Base-by-base conservation (phyloP, 2,888 invertebrate genomes). In the Nymphalis c-album region DNA sequence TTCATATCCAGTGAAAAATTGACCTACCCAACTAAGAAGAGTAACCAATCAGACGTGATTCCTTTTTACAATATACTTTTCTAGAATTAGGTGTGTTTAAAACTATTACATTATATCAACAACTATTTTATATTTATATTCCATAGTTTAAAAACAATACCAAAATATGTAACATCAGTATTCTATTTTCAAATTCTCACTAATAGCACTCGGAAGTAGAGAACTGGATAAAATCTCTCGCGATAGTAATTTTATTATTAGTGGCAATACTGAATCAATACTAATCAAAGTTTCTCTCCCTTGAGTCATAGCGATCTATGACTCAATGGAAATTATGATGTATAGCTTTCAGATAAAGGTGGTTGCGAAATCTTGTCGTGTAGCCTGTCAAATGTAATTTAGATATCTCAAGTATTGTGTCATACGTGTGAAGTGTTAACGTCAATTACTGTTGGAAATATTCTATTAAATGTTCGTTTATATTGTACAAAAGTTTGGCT, bases 261-360 rank as follows among this genome's bases (percentile, higher is more conserved):
- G 53, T 48, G 48, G 17, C 18, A 53, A 50, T 26, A 26, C n/a
- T n/a, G 35, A 35, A 59, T 51, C 17, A 45, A 45, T 26, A 35
- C 16, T 22, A 48, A 48, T 35, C 40, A 58, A 58, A 35, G 47
- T 50, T 7, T 53, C 13, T 40, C 17, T 64, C 48, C 16, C 46
- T 59, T 65, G 65, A 60, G 46, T 65, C 65, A 64, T 10, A 35
- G n/a, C 22, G 35, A 13, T 31, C 60, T 60, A 26, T 60, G 60
- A 60, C 53, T 60, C 60, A 60, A 45, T 60, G 50, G 53, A 17
- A 48, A 58, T 60, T 51, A 64, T 45, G 59, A 59, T 59, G 59
- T 51, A 51, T 40, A 26, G 45, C 17, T 26, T n/a, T 20, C 17
- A 26, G n/a, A 57, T 40, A 57, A 50, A 58, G 57, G 47, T 31